Evolutionary conservation across 2,888 invertebrate species (phyloP).

Genomic region (Cheilosia soror): DNA sequence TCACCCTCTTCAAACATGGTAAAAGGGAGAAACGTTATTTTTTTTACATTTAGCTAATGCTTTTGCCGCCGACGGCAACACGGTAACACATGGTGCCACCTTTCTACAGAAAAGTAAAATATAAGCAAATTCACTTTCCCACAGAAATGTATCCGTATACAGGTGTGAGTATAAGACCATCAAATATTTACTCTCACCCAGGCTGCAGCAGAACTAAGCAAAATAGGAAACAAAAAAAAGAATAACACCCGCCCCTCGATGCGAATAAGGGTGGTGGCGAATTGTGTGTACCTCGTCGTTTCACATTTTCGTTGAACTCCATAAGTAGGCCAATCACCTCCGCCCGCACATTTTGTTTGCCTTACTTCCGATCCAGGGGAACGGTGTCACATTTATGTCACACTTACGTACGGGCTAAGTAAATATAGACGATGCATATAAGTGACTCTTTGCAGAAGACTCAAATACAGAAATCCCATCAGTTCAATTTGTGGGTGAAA

Average conservation of each 20-base stretch:
- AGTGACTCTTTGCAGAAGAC: background rate
- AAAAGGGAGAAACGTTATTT: background rate
- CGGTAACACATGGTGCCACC: conserved; percentile 27
- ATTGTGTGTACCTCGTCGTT: conserved; percentile 6
- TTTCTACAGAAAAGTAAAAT: conserved; percentile 3
- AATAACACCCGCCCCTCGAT: conserved; percentile 2
- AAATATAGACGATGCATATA: background rate
- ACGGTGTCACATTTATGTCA: conserved; percentile 26
- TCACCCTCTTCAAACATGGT: conserved; percentile 5
- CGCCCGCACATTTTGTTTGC: conserved; percentile 32
- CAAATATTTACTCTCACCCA: conserved; percentile 41
- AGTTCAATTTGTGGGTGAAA: background rate
- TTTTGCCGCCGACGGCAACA: conserved; percentile 9
- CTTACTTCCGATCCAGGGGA: conserved; percentile 14
- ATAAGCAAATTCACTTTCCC: background rate
- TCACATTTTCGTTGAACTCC: conserved; percentile 6
- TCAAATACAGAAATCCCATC: background rate
- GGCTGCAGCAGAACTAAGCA: conserved; percentile 13
- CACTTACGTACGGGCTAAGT: conserved; percentile 1
- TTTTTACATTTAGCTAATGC: conserved; percentile 28
- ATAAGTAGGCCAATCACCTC: conserved; percentile 46
- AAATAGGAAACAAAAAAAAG: conserved; percentile 2
- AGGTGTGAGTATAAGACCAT: conserved; percentile 11
- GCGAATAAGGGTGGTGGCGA: conserved; percentile 15
- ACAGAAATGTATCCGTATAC: background rate